Percentiles rank a stretch among this genome's conserved stretches.
These are phyloP conservation scores for Monochamus alternatus DNA, from an alignment of 2,888 invertebrate genomes.

Conservation along the genomic window DNA sequence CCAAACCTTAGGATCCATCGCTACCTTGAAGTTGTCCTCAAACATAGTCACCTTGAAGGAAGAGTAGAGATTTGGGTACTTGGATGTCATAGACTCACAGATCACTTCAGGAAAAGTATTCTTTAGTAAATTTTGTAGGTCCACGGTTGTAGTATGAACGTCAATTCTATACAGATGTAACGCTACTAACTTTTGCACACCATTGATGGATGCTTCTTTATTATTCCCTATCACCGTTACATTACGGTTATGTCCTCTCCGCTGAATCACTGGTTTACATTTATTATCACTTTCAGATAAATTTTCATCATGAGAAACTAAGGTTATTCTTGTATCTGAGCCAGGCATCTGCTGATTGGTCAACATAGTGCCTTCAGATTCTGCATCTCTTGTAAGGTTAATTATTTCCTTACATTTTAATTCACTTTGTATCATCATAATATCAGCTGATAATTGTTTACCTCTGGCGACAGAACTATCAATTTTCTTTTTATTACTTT, in stretches of 20 bases:
- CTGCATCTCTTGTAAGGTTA: background rate
- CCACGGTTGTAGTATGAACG: background rate
- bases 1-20: constrained; percentile 18
- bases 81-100: constrained; percentile 6
- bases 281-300: constrained; percentile 4
- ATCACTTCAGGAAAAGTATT: background rate
- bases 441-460: constrained; percentile 11
- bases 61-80: constrained; percentile 15
- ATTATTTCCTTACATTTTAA: constrained; percentile 27
- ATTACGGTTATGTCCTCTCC: background rate
- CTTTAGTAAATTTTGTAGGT: background rate
- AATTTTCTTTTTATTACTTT: constrained; percentile 18
- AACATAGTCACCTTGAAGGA: constrained; percentile 20
- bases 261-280: constrained; percentile 3
- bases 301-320: background rate
- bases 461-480: constrained; percentile 3
- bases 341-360: background rate
- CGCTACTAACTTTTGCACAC: background rate
- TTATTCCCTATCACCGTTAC: constrained; percentile 12
- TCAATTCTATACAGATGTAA: background rate
- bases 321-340: background rate
- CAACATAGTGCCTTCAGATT: background rate
- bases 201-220: constrained; percentile 13
- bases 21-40: constrained; percentile 7
- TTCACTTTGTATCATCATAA: constrained; percentile 14